Evolutionary conservation across 1,140 invertebrate species (phyloP).

Genomic region (Mylabris phalerata): DNA sequence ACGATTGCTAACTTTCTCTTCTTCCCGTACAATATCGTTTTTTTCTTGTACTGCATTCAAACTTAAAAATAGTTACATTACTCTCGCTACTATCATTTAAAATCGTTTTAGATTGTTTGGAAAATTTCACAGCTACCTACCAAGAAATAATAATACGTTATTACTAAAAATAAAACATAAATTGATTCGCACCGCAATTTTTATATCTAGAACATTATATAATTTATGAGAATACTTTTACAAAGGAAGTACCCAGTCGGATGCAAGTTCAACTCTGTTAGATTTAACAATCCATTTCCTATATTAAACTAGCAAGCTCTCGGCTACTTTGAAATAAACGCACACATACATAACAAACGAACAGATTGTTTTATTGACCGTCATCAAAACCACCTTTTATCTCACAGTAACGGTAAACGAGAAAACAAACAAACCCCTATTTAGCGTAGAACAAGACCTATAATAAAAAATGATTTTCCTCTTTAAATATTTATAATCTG

Average conservation of each 20-base stretch:
- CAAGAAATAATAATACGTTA: background rate
- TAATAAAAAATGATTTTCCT: background rate
- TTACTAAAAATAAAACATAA: conserved; percentile 20
- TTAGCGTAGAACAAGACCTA: background rate
- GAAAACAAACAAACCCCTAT: no score
- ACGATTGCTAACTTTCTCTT: no score
- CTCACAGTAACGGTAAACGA: no score
- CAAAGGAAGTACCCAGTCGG: conserved; percentile 43
- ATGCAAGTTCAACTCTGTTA: conserved; percentile 42
- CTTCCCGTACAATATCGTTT: no score
- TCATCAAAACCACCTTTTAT: no score
- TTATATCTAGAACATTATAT: conserved; percentile 43
- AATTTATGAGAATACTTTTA: conserved; percentile 43
- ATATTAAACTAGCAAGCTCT: conserved; percentile 36
- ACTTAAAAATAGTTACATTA: no score
- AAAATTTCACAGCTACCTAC: no score
- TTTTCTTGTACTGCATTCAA: no score
- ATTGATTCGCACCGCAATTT: conserved; percentile 39
- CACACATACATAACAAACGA: background rate
- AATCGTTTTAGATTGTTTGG: no score
- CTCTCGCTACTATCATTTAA: no score
- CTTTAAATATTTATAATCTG: background rate
- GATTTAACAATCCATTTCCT: conserved; percentile 46
- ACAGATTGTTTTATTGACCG: conserved; percentile 10
- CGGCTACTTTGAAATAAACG: conserved; percentile 34